phyloP scores from a whole-genome alignment of 2,113 vertebrate genomes.

The Marmota flaviventris region DNA sequence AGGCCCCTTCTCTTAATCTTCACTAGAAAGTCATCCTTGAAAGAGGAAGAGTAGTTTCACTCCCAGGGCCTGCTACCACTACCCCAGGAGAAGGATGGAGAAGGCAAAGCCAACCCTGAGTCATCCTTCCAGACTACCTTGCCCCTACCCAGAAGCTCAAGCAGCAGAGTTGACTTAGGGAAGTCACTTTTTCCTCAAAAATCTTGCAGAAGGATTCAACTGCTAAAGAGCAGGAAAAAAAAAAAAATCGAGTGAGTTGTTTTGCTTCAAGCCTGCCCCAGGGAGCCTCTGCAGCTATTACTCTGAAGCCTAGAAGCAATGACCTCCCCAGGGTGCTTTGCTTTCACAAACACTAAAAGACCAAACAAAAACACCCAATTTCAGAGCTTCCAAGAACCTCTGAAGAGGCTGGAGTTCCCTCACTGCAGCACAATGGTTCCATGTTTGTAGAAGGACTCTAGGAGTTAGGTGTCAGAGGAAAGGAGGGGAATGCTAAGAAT shows the following conservation, averaged over 20 bases:
- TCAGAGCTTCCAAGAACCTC: slow-evolving; percentile 29
- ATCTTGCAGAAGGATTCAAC: neutral
- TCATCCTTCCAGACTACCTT: neutral
- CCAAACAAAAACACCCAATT: slow-evolving; percentile 40
- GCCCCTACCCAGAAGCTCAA: neutral
- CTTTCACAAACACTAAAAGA: slow-evolving; percentile 48
- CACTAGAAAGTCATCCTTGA: neutral
- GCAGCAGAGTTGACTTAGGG: neutral
- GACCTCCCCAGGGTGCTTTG: neutral
- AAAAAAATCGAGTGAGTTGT: neutral
- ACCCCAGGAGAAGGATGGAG: neutral
- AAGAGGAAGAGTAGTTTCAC: neutral
- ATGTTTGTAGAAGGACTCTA: neutral
- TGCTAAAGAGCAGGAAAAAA: neutral
- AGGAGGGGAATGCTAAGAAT: neutral
- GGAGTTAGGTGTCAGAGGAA: neutral
- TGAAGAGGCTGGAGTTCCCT: neutral
- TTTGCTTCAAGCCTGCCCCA: slow-evolving; percentile 21
- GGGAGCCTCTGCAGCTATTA: slow-evolving; percentile 24
- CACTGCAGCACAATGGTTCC: neutral
- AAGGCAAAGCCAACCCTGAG: neutral
- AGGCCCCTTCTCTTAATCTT: neutral
- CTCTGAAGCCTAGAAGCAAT: slow-evolving; percentile 23
- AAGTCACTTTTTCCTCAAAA: neutral
- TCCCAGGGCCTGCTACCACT: neutral